These are phyloP conservation scores for Scaptomyza pallida DNA, from an alignment of 1,140 invertebrate species.

Conservation along the genomic window DNA sequence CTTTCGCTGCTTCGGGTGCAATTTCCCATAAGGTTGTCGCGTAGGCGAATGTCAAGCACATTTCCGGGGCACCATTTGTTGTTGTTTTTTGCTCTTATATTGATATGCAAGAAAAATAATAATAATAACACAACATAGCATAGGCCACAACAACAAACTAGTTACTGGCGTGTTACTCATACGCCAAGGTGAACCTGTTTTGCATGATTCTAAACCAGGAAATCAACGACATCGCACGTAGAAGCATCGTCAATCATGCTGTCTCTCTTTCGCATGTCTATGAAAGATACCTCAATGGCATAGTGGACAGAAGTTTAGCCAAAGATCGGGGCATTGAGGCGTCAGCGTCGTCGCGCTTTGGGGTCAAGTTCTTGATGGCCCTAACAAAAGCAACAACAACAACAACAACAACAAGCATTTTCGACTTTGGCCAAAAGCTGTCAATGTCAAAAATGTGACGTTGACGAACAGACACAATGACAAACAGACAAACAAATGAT, in stretches of 20 bases:
- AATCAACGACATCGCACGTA: conserved; percentile 66
- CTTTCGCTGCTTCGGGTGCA: background rate
- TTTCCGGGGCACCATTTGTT: conserved; percentile 63
- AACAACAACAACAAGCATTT: background rate
- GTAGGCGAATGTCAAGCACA: conserved; percentile 66
- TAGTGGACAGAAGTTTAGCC: background rate
- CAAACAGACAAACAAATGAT: conserved; percentile 3
- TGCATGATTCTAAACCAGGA: conserved; percentile 81
- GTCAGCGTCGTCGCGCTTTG: conserved; percentile 35
- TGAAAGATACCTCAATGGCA: conserved; percentile 3
- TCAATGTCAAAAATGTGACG: conserved; percentile 35
- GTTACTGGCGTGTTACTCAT: conserved; percentile 62
- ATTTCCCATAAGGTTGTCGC: conserved; percentile 42
- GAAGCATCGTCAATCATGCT: conserved; percentile 37
- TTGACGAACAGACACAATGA: conserved; percentile 23
- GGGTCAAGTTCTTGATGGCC: conserved; percentile 75
- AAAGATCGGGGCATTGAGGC: conserved; percentile 35
- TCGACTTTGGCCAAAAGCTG: conserved; percentile 38
- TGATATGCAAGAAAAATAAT: conserved; percentile 46
- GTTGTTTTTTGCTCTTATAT: conserved; percentile 10
- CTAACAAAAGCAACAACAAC: conserved; percentile 9
- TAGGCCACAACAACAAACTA: conserved; percentile 26
- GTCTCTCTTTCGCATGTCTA: background rate
- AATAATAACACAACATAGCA: background rate
- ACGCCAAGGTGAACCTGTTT: conserved; percentile 80